Percentiles rank a stretch among this genome's conserved stretches.
Evolutionary conservation across 2,888 invertebrate genomes (phyloP).

Genomic region (Drosophila siamana): DNA sequence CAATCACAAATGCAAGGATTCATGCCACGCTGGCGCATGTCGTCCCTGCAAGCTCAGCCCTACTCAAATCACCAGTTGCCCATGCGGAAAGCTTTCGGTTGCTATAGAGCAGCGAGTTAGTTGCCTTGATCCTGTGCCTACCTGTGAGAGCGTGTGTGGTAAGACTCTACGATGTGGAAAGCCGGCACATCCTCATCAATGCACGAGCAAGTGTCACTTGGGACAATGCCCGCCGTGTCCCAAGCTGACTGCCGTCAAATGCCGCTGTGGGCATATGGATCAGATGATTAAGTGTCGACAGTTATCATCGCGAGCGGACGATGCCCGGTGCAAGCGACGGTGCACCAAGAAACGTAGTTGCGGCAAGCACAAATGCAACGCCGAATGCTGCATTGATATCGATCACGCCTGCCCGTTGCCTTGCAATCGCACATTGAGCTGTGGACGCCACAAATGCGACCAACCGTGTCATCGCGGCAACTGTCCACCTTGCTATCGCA

Average conservation of each 20-base stretch:
- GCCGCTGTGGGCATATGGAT: slow-evolving; percentile 94
- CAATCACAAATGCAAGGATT: slow-evolving; percentile 89
- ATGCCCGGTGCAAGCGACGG: slow-evolving; percentile 94
- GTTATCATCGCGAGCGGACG: slow-evolving; percentile 89
- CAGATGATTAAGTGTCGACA: slow-evolving; percentile 92
- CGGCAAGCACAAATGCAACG: slow-evolving; percentile 95
- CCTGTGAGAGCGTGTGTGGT: slow-evolving; percentile 90
- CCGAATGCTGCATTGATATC: slow-evolving; percentile 93
- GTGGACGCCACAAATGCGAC: slow-evolving; percentile 95
- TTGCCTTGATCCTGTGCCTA: slow-evolving; percentile 93
- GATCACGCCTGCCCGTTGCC: slow-evolving; percentile 94
- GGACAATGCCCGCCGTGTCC: slow-evolving; percentile 93
- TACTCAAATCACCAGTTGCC: slow-evolving; percentile 89
- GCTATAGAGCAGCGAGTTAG: slow-evolving; percentile 86
- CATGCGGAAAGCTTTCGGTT: slow-evolving; percentile 90
- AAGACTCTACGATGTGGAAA: slow-evolving; percentile 90
- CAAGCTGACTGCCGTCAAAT: slow-evolving; percentile 90
- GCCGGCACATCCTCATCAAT: slow-evolving; percentile 88
- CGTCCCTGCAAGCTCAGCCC: slow-evolving; percentile 88
- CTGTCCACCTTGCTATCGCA: slow-evolving; percentile 91
- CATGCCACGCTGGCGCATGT: slow-evolving; percentile 90
- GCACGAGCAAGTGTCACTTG: slow-evolving; percentile 88
- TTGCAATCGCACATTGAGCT: slow-evolving; percentile 93
- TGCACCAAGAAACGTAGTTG: slow-evolving; percentile 95
- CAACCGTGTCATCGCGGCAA: slow-evolving; percentile 95